Percentiles rank a stretch among this genome's conserved stretches.
Conservation (phyloP, 1,140 invertebrate genomes). For the Hyles euphorbiae region DNA sequence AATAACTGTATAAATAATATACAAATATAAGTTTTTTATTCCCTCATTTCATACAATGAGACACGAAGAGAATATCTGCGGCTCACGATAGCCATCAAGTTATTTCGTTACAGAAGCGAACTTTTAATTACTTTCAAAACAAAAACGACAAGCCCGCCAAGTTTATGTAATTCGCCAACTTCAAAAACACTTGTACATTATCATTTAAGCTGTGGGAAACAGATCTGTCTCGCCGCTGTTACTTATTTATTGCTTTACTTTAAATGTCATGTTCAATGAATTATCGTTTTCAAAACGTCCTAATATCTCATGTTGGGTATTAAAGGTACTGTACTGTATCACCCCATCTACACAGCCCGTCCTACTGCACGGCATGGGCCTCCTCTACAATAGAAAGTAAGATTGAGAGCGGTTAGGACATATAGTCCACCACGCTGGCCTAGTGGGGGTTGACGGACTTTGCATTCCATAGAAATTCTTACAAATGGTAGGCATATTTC, state of each 20-base stretch:
- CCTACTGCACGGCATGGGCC: no score
- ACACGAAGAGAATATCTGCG: conserved; percentile 15
- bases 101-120: conserved; percentile 24
- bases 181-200: conserved; percentile 16
- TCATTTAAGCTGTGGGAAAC: conserved; percentile 13
- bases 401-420: no score
- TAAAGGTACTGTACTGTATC: no score
- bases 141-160: conserved; percentile 23
- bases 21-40: background rate
- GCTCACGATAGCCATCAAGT: conserved; percentile 15
- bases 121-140: conserved; percentile 33
- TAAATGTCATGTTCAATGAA: conserved; percentile 1
- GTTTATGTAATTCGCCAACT: conserved; percentile 25
- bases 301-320: no score
- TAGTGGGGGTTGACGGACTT: no score
- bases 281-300: no score
- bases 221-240: conserved; percentile 11
- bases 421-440: no score
- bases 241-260: conserved; percentile 10
- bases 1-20: background rate
- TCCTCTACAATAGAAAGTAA: no score
- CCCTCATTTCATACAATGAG: background rate
- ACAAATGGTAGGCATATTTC: no score
- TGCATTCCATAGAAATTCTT: no score
- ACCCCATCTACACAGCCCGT: no score